A percentile compares a stretch with the other conserved stretches of the same genome.
Evolutionary conservation across 2,797 vertebrate genomes (phyloP).

Genomic region (Lithobates pipiens): DNA sequence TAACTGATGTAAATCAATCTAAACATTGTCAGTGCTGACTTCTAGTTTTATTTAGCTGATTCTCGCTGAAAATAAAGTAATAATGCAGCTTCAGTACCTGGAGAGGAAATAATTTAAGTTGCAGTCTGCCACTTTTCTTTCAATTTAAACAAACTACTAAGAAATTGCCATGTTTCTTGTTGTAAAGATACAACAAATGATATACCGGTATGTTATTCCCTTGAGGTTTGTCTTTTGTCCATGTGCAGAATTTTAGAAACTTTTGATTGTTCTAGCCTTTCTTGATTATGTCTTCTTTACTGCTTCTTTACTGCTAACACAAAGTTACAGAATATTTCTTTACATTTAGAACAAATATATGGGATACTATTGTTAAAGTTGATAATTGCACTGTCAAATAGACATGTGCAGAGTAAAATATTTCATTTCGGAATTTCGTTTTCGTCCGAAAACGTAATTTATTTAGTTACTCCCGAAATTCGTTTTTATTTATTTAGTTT

Average conservation of each 20-base stretch:
- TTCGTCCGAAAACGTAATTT: too few species aligned
- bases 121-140: conserved; percentile 38
- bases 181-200: conserved; percentile 36
- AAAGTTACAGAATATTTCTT: not conserved
- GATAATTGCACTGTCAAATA: too few species aligned
- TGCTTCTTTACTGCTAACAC: too few species aligned
- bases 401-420: too few species aligned
- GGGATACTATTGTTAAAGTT: too few species aligned
- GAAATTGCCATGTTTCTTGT: conserved; percentile 44
- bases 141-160: conserved; percentile 49
- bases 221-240: conserved; percentile 32
- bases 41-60: conserved; percentile 48
- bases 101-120: conserved; percentile 43
- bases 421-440: too few species aligned
- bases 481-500: too few species aligned
- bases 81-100: conserved; percentile 40
- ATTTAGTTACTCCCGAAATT: too few species aligned
- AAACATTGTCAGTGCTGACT: conserved; percentile 22
- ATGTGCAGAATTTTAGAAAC: conserved; percentile 1
- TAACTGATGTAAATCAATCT: conserved; percentile 33
- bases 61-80: conserved; percentile 35
- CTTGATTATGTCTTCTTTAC: not conserved
- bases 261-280: not conserved
- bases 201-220: conserved; percentile 2
- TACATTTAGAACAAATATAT: not conserved